phyloP scores from a whole-genome alignment of 2,113 vertebrate species.

The Elephas maximus region DNA sequence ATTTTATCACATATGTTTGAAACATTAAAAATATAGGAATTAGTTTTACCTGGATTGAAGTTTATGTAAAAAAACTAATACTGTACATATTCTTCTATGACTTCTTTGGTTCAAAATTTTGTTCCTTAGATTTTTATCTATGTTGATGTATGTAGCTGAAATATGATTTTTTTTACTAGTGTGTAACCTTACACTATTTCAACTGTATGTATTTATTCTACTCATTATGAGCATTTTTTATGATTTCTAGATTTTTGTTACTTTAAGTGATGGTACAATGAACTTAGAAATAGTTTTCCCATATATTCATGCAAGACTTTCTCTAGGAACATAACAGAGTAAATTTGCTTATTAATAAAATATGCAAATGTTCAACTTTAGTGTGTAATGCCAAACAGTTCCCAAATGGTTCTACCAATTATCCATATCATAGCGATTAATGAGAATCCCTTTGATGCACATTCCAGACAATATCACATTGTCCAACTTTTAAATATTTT shows the following conservation, averaged over 20 bases:
- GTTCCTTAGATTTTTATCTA: not conserved
- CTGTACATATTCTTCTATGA: not conserved
- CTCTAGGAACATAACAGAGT: not conserved
- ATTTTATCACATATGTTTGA: conserved; percentile 16
- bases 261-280: not conserved
- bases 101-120: not conserved
- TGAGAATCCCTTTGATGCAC: not conserved
- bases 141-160: not conserved
- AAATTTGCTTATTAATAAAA: not conserved
- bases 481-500: not conserved
- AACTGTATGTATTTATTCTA: conserved; percentile 14
- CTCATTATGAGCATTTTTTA: not conserved
- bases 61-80: not conserved
- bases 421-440: not conserved
- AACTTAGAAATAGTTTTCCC: not conserved
- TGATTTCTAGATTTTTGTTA: conserved; percentile 1
- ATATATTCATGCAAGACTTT: not conserved
- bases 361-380: conserved; percentile 19
- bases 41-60: not conserved
- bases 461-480: not conserved
- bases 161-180: not conserved
- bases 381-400: not conserved
- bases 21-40: not conserved
- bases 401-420: not conserved
- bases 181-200: not conserved